These are phyloP conservation scores for Tinamus guttatus DNA, from an alignment of 2,113 vertebrate species.

Conservation along the genomic window DNA sequence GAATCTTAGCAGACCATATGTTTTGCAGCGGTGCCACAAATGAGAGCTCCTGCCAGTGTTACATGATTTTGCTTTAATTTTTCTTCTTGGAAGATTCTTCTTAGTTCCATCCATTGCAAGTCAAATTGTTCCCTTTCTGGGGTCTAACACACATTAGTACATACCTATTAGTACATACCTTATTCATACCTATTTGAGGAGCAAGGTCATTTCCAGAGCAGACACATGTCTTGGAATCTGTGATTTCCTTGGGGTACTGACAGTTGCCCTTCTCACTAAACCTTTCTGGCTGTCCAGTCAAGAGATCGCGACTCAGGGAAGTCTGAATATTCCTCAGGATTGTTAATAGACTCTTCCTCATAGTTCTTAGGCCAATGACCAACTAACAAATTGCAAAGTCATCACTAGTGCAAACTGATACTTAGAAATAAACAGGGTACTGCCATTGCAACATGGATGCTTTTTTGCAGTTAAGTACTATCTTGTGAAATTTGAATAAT, in stretches of 20 bases:
- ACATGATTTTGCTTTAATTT: background rate
- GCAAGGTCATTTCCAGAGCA: background rate
- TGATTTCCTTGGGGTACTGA: background rate
- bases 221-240: background rate
- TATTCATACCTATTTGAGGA: background rate
- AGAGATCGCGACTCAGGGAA: background rate
- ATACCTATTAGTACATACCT: too few relatives aligned
- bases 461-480: background rate
- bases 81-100: background rate
- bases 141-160: background rate
- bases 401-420: background rate
- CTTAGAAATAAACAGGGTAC: background rate
- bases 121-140: background rate
- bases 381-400: background rate
- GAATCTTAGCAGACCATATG: background rate
- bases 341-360: background rate
- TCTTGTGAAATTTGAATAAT: background rate
- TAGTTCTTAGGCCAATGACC: background rate
- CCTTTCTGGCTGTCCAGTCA: background rate
- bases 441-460: background rate
- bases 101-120: background rate
- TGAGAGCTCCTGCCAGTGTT: background rate
- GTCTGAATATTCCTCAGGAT: background rate
- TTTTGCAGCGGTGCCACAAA: background rate
- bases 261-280: background rate